Evolutionary conservation across 2,888 invertebrate species (phyloP), one percentile per base, ranked within the genome.

Genomic region (Periphyllus acericola): DNA sequence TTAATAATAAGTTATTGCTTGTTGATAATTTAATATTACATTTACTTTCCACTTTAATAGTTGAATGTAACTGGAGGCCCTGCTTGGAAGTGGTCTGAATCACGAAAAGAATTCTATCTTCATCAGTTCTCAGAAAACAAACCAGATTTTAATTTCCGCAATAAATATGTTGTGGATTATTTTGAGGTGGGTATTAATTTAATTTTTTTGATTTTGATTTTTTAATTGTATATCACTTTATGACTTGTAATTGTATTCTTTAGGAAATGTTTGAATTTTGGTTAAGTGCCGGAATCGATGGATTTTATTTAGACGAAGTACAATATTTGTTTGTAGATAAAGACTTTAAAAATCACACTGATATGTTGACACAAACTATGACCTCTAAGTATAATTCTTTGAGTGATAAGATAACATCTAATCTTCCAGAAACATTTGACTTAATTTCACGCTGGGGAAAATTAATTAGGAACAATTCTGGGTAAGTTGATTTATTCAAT

Each of bases 71-170:
- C 93, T 90, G 93, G 93, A 89, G 93, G 92, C 19, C 92, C 95
- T 0, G 95, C 96, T 0, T 97, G 97, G 97, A 92, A 92, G 68
- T 95, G 93, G 92, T 94, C 94, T 89, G 92, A 92, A 0, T 90
- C 91, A 1, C 93, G 96, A 88, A 91, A 93, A 52, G 94, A 95
- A 91, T 97, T 93, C 92, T 97, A 97, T 91, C 93, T 97, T 83
- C 96, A 96, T 89, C 96, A 96, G 90, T 95, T 95, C 90, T 93
- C 93, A 0, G 91, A 91, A 0, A 92, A 93, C 29, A 94, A 94
- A 90, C 96, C 97, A 0, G 97, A 97, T 91, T 93, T 98, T 8
- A 96, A 97, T 92, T 96, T 95, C 93, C 93, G 94, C 89, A 95
- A 96, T 91, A 92, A 93, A 0, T 91, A 91, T 0, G 96, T 96